phyloP scores from a whole-genome alignment of 2,888 invertebrate species.

The Sialis fuliginosa region DNA sequence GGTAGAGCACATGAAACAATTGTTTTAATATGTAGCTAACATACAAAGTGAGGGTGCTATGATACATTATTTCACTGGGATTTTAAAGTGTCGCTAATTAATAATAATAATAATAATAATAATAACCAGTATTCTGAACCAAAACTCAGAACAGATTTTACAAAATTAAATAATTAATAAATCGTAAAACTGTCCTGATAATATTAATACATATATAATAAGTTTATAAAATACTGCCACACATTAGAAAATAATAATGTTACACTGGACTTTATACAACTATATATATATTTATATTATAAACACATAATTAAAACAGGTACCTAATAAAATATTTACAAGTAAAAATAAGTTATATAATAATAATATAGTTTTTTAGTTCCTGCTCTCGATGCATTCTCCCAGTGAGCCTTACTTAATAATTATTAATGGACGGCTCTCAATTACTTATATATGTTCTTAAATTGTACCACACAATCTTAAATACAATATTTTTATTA shows the following conservation, averaged over 20 bases:
- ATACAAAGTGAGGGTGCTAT: constrained; percentile 6
- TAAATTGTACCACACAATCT: not conserved
- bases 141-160: not conserved
- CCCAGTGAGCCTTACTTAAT: not conserved
- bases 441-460: not conserved
- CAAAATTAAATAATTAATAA: not conserved
- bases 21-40: constrained; percentile 6
- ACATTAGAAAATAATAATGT: not conserved
- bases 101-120: too few species aligned
- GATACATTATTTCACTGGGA: constrained; percentile 5
- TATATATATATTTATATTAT: not conserved
- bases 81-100: not conserved
- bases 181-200: too few species aligned
- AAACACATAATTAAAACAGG: constrained; percentile 4
- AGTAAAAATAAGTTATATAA: constrained; percentile 5
- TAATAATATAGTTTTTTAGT: constrained; percentile 3
- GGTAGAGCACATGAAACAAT: constrained; percentile 7
- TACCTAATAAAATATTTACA: constrained; percentile 7
- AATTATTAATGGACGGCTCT: constrained; percentile 1
- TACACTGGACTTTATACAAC: not conserved
- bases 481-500: too few species aligned
- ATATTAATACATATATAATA: too few species aligned
- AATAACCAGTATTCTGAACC: not conserved
- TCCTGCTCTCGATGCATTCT: not conserved
- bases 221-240: too few species aligned